Conservation (phyloP, 2,888 invertebrate species). For the Parnassius mnemosyne region DNA sequence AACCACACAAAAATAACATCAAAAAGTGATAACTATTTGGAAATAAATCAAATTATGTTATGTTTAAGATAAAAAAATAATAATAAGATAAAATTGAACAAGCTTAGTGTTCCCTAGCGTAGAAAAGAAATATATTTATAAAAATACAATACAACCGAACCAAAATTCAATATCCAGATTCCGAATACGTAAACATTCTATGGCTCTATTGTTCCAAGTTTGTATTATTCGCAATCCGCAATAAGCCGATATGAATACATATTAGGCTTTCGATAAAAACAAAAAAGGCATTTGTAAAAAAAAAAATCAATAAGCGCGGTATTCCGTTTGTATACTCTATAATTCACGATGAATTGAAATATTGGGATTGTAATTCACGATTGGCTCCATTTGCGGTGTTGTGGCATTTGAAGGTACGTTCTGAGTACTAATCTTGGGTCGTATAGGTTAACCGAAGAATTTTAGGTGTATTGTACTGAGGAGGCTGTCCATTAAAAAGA, state of each 20-base stretch:
- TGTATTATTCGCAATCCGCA: conserved; percentile 27
- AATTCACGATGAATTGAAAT: conserved; percentile 46
- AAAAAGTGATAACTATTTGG: too few relatives aligned
- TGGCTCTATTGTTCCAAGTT: conserved; percentile 24
- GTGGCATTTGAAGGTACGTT: conserved; percentile 52
- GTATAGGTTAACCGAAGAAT: conserved; percentile 39
- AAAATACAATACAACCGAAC: conserved; percentile 15
- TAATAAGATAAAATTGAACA: conserved; percentile 8
- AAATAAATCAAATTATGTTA: neutral
- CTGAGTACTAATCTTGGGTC: conserved; percentile 45
- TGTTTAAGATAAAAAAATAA: neutral
- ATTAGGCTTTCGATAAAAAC: conserved; percentile 25
- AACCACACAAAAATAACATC: too few relatives aligned
- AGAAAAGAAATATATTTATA: conserved; percentile 14
- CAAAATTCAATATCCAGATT: conserved; percentile 27
- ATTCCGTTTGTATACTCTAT: conserved; percentile 33
- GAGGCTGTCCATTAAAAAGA: conserved; percentile 22
- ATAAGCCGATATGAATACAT: conserved; percentile 28
- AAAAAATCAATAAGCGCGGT: conserved; percentile 25
- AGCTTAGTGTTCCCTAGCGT: conserved; percentile 4
- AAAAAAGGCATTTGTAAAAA: conserved; percentile 14
- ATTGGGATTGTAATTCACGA: conserved; percentile 61
- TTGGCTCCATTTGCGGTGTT: conserved; percentile 52
- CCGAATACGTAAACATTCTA: conserved; percentile 24
- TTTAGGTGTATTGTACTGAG: conserved; percentile 29